These are phyloP conservation scores for Pseudomyrmex flavicornis DNA, from an alignment of 1,140 invertebrate species.

Conservation along the genomic window DNA sequence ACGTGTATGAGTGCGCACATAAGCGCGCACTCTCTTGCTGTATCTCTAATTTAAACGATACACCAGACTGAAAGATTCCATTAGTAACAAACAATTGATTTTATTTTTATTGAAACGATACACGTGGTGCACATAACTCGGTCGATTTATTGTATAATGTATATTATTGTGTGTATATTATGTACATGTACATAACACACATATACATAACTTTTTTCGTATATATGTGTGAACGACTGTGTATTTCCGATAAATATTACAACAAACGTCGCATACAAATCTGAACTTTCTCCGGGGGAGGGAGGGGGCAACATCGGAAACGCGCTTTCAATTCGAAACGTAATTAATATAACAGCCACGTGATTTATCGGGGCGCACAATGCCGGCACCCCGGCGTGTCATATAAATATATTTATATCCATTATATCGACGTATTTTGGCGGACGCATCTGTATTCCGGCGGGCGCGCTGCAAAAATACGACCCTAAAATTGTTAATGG, in stretches of 20 bases:
- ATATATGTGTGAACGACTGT: conserved; percentile 3
- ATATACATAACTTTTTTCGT: too few species aligned
- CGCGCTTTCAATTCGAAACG: conserved; percentile 51
- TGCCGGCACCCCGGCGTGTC: conserved; percentile 23
- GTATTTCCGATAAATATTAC: conserved; percentile 38
- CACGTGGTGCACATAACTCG: background rate
- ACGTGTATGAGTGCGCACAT: background rate
- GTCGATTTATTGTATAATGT: background rate
- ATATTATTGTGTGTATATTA: conserved; percentile 5
- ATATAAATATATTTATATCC: conserved; percentile 67
- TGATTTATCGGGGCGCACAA: conserved; percentile 53
- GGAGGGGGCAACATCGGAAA: conserved; percentile 30
- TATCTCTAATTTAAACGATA: conserved; percentile 21
- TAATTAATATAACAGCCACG: conserved; percentile 57
- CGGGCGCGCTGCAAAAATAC: conserved; percentile 65
- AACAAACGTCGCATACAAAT: conserved; percentile 39
- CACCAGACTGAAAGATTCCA: background rate
- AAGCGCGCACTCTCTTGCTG: background rate
- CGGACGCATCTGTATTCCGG: conserved; percentile 71
- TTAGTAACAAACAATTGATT: conserved; percentile 32
- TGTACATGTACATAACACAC: background rate
- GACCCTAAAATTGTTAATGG: conserved; percentile 77
- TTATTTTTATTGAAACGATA: background rate
- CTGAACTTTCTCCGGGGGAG: conserved; percentile 36
- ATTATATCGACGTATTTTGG: conserved; percentile 68